Percentiles rank a stretch among this genome's conserved stretches.
Evolutionary conservation across 1,140 invertebrate genomes (phyloP).

Genomic region (Telenomus remus): DNA sequence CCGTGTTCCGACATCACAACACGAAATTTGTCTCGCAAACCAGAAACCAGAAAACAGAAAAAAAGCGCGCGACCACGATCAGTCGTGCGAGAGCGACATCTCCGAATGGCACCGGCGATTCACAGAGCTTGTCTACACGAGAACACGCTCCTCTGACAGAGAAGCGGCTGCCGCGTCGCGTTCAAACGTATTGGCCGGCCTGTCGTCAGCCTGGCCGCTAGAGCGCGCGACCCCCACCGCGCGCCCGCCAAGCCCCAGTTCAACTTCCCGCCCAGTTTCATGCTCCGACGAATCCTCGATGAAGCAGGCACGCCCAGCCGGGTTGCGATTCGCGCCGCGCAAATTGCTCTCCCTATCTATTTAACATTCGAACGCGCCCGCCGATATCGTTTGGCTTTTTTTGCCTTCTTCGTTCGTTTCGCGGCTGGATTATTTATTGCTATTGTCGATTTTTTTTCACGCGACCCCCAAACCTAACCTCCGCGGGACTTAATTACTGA

Average conservation of each 20-base stretch:
- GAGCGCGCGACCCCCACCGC: constrained; percentile 14
- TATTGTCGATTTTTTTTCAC: constrained; percentile 61
- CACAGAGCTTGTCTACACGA: constrained; percentile 23
- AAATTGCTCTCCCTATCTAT: constrained; percentile 74
- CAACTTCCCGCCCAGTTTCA: constrained; percentile 4
- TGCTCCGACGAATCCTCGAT: constrained; percentile 57
- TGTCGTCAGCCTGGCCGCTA: background rate
- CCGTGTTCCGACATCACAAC: constrained; percentile 70
- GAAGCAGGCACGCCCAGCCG: constrained; percentile 56
- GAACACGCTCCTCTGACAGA: constrained; percentile 7
- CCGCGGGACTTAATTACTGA: constrained; percentile 72
- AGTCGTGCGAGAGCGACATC: constrained; percentile 1
- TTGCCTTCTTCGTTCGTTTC: constrained; percentile 49
- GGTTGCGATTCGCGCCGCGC: constrained; percentile 61
- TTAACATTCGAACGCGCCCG: constrained; percentile 73
- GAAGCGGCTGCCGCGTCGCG: constrained; percentile 58
- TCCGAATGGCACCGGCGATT: background rate
- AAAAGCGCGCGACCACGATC: background rate
- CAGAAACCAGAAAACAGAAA: background rate
- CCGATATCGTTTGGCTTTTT: constrained; percentile 62
- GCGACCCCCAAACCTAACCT: constrained; percentile 62
- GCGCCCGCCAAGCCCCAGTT: constrained; percentile 31
- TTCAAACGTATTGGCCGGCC: constrained; percentile 56
- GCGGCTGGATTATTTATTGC: constrained; percentile 71
- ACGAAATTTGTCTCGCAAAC: background rate